Percentiles rank a stretch among this genome's conserved stretches.
These are phyloP conservation scores for Oryzaephilus surinamensis DNA, from an alignment of 1,140 invertebrate species.

Conservation along the genomic window DNA sequence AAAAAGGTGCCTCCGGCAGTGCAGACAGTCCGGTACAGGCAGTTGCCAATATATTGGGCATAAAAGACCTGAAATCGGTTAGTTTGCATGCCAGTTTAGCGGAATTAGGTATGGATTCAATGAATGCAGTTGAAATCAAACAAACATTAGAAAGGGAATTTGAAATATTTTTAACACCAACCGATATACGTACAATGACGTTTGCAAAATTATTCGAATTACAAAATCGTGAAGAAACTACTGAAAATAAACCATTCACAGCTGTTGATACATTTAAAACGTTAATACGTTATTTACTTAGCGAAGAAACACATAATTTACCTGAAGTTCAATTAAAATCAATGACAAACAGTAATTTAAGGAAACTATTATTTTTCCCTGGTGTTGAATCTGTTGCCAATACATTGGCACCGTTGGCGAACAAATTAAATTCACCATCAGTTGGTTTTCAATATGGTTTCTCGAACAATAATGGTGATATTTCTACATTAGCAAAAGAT, in stretches of 20 bases:
- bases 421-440: too few relatives aligned
- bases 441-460: too few relatives aligned
- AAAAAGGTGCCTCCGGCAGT: constrained; percentile 43
- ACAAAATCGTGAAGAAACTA: background rate
- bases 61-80: constrained; percentile 31
- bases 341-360: background rate
- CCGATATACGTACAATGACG: constrained; percentile 45
- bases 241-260: background rate
- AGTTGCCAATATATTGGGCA: constrained; percentile 49
- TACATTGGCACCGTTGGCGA: too few relatives aligned
- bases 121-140: constrained; percentile 77
- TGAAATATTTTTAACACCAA: constrained; percentile 48
- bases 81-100: constrained; percentile 57
- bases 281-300: background rate
- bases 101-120: constrained; percentile 79
- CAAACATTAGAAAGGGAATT: constrained; percentile 55
- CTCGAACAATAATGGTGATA: too few relatives aligned
- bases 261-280: background rate
- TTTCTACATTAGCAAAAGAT: too few relatives aligned
- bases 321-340: background rate
- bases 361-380: background rate
- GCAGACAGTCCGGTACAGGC: constrained; percentile 46
- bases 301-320: background rate
- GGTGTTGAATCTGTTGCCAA: too few relatives aligned
- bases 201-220: constrained; percentile 15